Percentiles rank a stretch among this genome's conserved stretches.
These are phyloP conservation scores for Cheilosia grossa DNA, from an alignment of 2,888 invertebrate species.

Conservation along the genomic window DNA sequence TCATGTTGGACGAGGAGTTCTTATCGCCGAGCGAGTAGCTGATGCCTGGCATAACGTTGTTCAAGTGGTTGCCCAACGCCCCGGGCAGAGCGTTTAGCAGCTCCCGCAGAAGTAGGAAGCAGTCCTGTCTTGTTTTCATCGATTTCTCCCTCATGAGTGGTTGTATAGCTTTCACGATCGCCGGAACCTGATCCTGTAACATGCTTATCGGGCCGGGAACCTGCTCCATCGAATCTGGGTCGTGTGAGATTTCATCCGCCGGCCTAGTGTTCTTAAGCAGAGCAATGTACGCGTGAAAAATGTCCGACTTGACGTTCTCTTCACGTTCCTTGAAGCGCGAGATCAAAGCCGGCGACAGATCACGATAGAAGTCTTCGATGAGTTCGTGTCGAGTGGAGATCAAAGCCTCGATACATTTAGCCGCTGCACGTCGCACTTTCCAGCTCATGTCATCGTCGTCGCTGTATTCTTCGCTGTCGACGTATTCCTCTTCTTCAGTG, in stretches of 20 bases:
- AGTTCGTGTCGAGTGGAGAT: constrained; percentile 96
- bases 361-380: constrained; percentile 93
- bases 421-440: constrained; percentile 98
- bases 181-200: constrained; percentile 86
- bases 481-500: constrained; percentile 89
- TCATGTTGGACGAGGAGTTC: constrained; percentile 98
- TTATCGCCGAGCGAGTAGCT: constrained; percentile 95
- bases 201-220: constrained; percentile 88
- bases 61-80: constrained; percentile 92
- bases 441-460: constrained; percentile 99
- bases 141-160: constrained; percentile 93
- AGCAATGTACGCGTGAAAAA: constrained; percentile 98
- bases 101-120: constrained; percentile 95
- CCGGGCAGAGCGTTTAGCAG: constrained; percentile 94
- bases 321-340: constrained; percentile 98
- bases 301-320: constrained; percentile 99
- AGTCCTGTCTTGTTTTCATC: constrained; percentile 95
- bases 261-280: constrained; percentile 95
- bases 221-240: constrained; percentile 89
- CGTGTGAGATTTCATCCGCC: constrained; percentile 85
- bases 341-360: constrained; percentile 95
- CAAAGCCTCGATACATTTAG: constrained; percentile 98
- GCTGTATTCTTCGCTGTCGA: constrained; percentile 97
- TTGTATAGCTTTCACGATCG: constrained; percentile 94
- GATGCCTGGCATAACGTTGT: constrained; percentile 93